These are phyloP conservation scores for Meteorus colon DNA, from an alignment of 2,888 invertebrate genomes.

Conservation along the genomic window DNA sequence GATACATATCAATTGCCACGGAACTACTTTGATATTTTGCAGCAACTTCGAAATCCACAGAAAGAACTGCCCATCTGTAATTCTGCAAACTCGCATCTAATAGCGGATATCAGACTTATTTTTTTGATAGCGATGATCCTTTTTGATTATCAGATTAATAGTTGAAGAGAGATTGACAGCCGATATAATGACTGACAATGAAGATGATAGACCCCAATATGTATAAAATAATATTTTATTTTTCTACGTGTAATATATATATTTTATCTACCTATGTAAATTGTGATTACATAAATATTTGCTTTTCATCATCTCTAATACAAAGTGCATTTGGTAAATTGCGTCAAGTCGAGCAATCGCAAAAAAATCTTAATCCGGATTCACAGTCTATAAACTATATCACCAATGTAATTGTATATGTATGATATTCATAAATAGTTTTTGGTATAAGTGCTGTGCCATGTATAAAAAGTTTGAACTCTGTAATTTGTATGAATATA, in stretches of 20 bases:
- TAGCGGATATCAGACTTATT: neutral
- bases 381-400: slow-evolving; percentile 7
- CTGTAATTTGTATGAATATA: slow-evolving; percentile 5
- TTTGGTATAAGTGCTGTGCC: slow-evolving; percentile 21
- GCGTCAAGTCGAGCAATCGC: slow-evolving; percentile 48
- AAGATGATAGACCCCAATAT: neutral
- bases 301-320: slow-evolving; percentile 15
- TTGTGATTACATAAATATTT: slow-evolving; percentile 5
- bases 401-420: slow-evolving; percentile 3
- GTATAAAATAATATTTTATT: slow-evolving; percentile 22
- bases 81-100: neutral
- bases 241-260: slow-evolving; percentile 21
- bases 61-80: slow-evolving; percentile 32
- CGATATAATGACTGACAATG: neutral
- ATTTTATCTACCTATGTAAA: neutral
- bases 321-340: slow-evolving; percentile 4
- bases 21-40: slow-evolving; percentile 55
- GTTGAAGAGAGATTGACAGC: neutral
- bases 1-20: slow-evolving; percentile 43
- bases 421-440: neutral
- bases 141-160: neutral
- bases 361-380: slow-evolving; percentile 52
- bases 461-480: slow-evolving; percentile 26
- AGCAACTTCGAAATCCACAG: slow-evolving; percentile 48
- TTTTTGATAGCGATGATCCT: neutral